Evolutionary conservation across 1,140 invertebrate species (phyloP), one percentile per base, ranked within the genome.

Genomic region (Drepana arcuata): DNA sequence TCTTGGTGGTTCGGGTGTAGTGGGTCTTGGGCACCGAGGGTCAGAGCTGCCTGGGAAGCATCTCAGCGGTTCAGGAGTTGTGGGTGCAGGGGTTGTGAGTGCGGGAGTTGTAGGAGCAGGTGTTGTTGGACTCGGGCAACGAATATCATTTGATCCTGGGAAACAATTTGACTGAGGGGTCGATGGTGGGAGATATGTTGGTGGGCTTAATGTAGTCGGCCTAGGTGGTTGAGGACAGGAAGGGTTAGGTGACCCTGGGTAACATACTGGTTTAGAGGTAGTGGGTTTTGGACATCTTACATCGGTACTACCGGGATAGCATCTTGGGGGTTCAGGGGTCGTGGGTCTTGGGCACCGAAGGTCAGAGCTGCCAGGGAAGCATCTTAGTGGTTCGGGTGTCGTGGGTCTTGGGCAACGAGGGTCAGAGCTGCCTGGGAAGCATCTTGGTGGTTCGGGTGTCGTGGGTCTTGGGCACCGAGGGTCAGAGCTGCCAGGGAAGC

Each of bases 361-460:
- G 58, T 84, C 78, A 0, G 38, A 63, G 15, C 64, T 70, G n/a
- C 84, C 82, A 6, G 80, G 78, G 36, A 54, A 78, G 42, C 83
- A 84, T 1, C 33, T 43, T n/a, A n/a, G n/a, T n/a, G n/a, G n/a
- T n/a, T n/a, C n/a, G n/a, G n/a, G n/a, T n/a, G n/a, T n/a, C n/a
- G n/a, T n/a, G n/a, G n/a, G n/a, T n/a, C n/a, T n/a, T n/a, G n/a
- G n/a, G n/a, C n/a, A n/a, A 10, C 24, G 34, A 3, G 45, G 37
- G 1, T 15, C 10, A 2, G 41, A 39, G n/a, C 55, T 65, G 31
- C 72, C 16, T 14, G 40, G 36, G 18, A 18, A 40, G 40, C 80
- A 83, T n/a, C n/a, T 2, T 32, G 14, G 14, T 18, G 6, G 16
- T 6, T 16, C 10, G 9, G 2, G 37, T 1, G 21, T 40, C 2